Evolutionary conservation across 2,113 vertebrate species (phyloP).

Genomic region (Muntiacus muntjak): DNA sequence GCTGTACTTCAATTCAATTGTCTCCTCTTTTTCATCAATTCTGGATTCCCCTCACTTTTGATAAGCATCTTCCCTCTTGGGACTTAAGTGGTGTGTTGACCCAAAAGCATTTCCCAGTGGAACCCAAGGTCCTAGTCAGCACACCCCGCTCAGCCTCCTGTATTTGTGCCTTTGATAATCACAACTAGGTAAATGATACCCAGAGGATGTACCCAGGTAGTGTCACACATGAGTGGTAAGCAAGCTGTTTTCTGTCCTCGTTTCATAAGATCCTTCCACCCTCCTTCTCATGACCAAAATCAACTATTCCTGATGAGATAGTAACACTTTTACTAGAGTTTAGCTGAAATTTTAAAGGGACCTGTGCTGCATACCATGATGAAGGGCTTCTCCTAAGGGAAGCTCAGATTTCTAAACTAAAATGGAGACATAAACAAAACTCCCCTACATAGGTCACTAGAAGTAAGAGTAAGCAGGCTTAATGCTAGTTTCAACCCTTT

Average conservation of each 20-base stretch:
- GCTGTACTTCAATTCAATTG: not conserved
- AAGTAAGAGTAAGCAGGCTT: not conserved
- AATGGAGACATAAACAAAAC: not conserved
- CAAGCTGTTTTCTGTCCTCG: not conserved
- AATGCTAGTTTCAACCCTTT: not conserved
- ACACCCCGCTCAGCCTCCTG: not conserved
- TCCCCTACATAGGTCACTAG: not conserved
- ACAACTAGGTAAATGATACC: not conserved
- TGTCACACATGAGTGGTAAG: not conserved
- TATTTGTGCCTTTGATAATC: not conserved
- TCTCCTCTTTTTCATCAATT: not conserved
- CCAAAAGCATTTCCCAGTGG: not conserved
- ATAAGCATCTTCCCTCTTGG: not conserved
- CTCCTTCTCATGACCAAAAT: not conserved
- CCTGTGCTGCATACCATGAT: not conserved
- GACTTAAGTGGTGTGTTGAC: not conserved
- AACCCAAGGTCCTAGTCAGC: not conserved
- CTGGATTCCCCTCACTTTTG: not conserved
- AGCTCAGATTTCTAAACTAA: not conserved
- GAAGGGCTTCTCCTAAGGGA: not conserved
- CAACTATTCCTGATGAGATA: not conserved
- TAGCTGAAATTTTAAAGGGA: not conserved
- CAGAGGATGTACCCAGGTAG: not conserved
- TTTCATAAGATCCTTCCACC: not conserved
- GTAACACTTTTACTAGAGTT: not conserved